Evolutionary conservation across 2,888 invertebrate species (phyloP).

Genomic region (Aproaerema taeniolella): DNA sequence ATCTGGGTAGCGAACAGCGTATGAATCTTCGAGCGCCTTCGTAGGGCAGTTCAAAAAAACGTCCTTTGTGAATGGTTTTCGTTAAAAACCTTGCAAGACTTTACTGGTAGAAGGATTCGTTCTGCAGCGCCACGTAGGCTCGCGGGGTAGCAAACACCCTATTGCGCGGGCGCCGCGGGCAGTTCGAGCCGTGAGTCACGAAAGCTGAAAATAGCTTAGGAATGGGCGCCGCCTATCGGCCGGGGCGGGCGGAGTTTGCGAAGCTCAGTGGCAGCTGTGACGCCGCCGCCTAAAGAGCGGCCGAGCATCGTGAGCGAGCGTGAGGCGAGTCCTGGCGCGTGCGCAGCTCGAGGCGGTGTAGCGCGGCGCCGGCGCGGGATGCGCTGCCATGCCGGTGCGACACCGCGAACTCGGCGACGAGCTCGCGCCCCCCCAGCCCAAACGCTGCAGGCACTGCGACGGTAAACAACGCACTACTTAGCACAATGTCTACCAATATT

Average conservation of each 20-base stretch:
- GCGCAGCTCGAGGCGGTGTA: conserved; percentile 32
- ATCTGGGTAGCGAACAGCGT: no score
- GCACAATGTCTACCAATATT: conserved; percentile 16
- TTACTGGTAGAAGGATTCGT: no score
- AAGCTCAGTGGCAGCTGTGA: conserved; percentile 72
- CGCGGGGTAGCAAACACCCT: conserved; percentile 40
- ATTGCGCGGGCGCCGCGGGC: conserved; percentile 66
- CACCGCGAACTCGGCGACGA: conserved; percentile 77
- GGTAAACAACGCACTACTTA: no score
- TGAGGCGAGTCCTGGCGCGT: conserved; percentile 15
- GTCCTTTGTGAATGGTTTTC: no score
- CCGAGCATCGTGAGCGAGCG: conserved; percentile 44
- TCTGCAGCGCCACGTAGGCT: conserved; percentile 42
- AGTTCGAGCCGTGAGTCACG: conserved; percentile 67
- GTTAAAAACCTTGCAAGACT: no score
- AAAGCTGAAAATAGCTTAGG: conserved; percentile 65
- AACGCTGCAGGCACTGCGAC: conserved; percentile 96
- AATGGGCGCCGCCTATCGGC: conserved; percentile 75
- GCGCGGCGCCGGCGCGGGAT: conserved; percentile 73
- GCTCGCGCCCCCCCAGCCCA: conserved; percentile 85
- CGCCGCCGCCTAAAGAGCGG: conserved; percentile 69
- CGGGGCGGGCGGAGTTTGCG: conserved; percentile 67
- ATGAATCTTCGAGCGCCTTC: no score
- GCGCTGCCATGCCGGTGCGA: conserved; percentile 78
- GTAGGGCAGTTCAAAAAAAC: no score